Percentiles rank a stretch among this genome's conserved stretches.
Conservation (phyloP, 2,888 invertebrate species). For the Pheosia gnoma region DNA sequence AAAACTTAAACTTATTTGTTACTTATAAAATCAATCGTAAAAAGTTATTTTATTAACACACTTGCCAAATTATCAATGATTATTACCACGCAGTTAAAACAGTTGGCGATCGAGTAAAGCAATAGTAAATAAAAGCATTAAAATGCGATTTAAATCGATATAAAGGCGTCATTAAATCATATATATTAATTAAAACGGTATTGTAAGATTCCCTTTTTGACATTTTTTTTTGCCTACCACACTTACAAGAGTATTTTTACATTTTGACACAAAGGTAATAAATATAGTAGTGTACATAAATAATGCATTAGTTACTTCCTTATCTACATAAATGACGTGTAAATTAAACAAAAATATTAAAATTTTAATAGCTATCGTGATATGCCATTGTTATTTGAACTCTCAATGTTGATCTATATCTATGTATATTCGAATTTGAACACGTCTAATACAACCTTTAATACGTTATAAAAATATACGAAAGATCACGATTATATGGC, state of each 20-base stretch:
- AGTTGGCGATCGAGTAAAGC: neutral
- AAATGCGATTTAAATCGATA: slow-evolving; percentile 11
- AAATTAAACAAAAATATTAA: neutral
- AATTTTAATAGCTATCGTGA: neutral
- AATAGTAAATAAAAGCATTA: slow-evolving; percentile 6
- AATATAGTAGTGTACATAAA: neutral
- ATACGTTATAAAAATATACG: slow-evolving; percentile 32
- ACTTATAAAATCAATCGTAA: neutral
- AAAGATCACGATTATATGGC: slow-evolving; percentile 36
- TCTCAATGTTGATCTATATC: neutral
- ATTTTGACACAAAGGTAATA: neutral
- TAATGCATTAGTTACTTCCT: neutral
- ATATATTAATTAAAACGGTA: neutral
- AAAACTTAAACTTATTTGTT: neutral
- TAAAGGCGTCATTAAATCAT: neutral
- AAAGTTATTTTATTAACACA: neutral
- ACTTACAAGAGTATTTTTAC: too few species aligned
- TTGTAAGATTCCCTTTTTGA: too few species aligned
- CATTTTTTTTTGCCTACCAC: too few species aligned
- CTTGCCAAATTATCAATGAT: neutral
- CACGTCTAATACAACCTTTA: slow-evolving; percentile 41
- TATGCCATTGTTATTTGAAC: slow-evolving; percentile 6
- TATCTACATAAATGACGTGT: too few species aligned
- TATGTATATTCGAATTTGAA: slow-evolving; percentile 24
- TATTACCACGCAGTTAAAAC: neutral